phyloP scores from a whole-genome alignment of 2,113 vertebrate genomes.

The Neolamprologus caudopunctatus region DNA sequence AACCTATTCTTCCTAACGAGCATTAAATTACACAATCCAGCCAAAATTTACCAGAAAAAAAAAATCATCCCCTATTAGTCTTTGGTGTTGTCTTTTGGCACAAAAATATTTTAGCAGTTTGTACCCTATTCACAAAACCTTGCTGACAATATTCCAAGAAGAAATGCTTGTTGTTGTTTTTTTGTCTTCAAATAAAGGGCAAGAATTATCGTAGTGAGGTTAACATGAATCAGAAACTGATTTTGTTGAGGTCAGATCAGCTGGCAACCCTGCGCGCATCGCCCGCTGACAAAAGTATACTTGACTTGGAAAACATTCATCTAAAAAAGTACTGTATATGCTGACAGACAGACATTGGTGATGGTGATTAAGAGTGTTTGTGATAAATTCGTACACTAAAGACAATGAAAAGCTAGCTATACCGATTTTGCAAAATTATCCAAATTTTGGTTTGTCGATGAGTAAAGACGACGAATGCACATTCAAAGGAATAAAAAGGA shows the following conservation, averaged over 20 bases:
- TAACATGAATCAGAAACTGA: not conserved
- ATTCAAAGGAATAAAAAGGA: constrained; percentile 43
- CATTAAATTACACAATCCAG: constrained; percentile 26
- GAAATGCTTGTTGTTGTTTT: not conserved
- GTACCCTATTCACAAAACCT: constrained; percentile 17
- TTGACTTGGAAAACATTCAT: constrained; percentile 20
- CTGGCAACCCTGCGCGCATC: not conserved
- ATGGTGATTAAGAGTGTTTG: not conserved
- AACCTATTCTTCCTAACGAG: constrained; percentile 7
- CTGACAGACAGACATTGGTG: not conserved
- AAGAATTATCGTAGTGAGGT: not conserved
- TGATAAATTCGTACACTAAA: not conserved
- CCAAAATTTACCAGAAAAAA: not conserved
- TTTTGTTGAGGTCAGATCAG: constrained; percentile 16
- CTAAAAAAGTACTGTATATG: not conserved
- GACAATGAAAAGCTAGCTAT: constrained; percentile 44
- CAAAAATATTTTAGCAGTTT: constrained; percentile 27
- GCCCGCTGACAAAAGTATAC: not conserved
- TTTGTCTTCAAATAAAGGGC: not conserved
- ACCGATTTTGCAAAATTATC: constrained; percentile 28
- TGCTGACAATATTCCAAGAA: not conserved
- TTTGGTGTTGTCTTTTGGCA: constrained; percentile 65
- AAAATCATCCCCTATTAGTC: constrained; percentile 21
- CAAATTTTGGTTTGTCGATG: constrained; percentile 31
- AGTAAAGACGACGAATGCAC: constrained; percentile 12